Evolutionary conservation across 2,113 vertebrate genomes (phyloP).

Genomic region (Forbesichthys agassizii): DNA sequence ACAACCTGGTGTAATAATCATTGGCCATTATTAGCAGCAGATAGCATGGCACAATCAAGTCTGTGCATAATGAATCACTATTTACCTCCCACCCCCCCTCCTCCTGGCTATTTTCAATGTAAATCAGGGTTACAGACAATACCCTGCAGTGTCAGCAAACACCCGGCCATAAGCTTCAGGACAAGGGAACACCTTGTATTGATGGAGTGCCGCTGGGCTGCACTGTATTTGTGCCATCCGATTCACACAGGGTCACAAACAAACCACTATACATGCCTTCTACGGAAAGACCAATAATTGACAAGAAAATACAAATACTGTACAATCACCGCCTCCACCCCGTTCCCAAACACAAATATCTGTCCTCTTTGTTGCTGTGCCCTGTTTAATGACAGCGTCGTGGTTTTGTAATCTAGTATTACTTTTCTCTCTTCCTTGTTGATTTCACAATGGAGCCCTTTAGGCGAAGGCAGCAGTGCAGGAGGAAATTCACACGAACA

Average conservation of each 20-base stretch:
- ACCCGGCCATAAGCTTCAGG: constrained; percentile 90
- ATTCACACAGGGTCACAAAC: constrained; percentile 45
- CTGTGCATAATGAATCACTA: constrained; percentile 92
- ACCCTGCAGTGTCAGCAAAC: constrained; percentile 90
- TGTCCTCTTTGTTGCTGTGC: constrained; percentile 30
- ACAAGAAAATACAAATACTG: constrained; percentile 17
- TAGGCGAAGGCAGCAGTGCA: constrained; percentile 48
- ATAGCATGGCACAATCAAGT: constrained; percentile 92
- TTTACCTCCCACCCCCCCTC: constrained; percentile 64
- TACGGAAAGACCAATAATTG: constrained; percentile 27
- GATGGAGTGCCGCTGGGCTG: constrained; percentile 88
- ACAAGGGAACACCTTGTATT: constrained; percentile 87
- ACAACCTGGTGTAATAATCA: constrained; percentile 95
- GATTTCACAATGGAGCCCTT: constrained; percentile 61
- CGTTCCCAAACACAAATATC: constrained; percentile 33
- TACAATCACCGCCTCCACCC: constrained; percentile 9
- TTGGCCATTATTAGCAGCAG: constrained; percentile 93
- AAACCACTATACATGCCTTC: constrained; percentile 16
- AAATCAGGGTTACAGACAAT: constrained; percentile 95
- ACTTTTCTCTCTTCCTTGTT: constrained; percentile 15
- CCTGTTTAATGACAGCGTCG: constrained; percentile 54
- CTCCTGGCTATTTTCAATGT: constrained; percentile 91
- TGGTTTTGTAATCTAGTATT: neutral
- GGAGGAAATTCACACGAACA: constrained; percentile 47
- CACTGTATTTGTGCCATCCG: constrained; percentile 74